phyloP scores from a whole-genome alignment of 2,113 vertebrate genomes.

The Butorides virescens region DNA sequence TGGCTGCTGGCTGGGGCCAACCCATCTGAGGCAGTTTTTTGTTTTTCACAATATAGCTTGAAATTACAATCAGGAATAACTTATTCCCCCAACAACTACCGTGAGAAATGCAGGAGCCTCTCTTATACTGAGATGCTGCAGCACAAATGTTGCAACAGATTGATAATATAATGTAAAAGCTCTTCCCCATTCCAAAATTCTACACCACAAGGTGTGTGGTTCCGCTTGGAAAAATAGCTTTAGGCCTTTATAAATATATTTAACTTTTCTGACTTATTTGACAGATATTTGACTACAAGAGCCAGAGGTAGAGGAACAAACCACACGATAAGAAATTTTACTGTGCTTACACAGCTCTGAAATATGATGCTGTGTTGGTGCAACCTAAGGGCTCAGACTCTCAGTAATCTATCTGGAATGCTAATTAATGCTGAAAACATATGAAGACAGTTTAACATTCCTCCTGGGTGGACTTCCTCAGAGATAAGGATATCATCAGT shows the following conservation, averaged over 20 bases:
- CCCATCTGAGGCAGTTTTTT: background rate
- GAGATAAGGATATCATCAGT: background rate
- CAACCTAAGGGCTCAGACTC: background rate
- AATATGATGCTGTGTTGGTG: background rate
- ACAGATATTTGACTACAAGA: background rate
- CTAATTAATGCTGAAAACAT: slow-evolving; percentile 21
- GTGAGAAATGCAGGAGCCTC: background rate
- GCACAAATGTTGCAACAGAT: background rate
- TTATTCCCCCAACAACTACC: background rate
- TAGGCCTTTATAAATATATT: background rate
- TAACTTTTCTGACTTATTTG: background rate
- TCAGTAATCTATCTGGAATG: background rate
- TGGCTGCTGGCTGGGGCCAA: background rate
- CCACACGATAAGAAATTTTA: background rate
- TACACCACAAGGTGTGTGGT: background rate
- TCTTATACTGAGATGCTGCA: background rate
- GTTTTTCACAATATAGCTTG: background rate
- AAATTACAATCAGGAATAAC: background rate
- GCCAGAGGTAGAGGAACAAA: background rate
- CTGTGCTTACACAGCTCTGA: background rate
- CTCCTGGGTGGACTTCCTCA: background rate
- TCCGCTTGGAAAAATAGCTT: background rate
- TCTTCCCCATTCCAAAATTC: background rate
- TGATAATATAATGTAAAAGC: background rate
- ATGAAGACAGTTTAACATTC: background rate